These are phyloP conservation scores for Polymixis flavicincta DNA, from an alignment of 2,888 invertebrate species.

Conservation along the genomic window DNA sequence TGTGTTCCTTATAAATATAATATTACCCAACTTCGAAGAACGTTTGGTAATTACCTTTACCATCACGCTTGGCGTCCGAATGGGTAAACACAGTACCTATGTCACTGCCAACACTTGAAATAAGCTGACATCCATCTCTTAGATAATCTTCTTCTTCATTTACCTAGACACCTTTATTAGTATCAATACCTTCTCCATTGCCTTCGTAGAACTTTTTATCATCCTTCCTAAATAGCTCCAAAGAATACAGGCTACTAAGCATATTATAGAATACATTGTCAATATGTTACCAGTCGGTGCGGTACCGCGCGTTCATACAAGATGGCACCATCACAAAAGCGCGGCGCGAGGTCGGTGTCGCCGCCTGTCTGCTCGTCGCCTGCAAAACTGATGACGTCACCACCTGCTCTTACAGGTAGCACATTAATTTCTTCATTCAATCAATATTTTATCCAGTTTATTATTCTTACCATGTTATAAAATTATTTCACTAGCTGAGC, in stretches of 20 bases:
- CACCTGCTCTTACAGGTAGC: constrained; percentile 85
- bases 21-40: background rate
- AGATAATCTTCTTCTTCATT: background rate
- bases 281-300: constrained; percentile 69
- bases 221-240: background rate
- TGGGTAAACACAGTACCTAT: background rate
- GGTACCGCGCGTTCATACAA: constrained; percentile 87
- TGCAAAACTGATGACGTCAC: constrained; percentile 80
- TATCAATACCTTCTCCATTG: background rate
- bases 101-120: background rate
- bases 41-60: background rate
- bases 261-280: background rate
- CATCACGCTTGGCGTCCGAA: background rate
- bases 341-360: constrained; percentile 76
- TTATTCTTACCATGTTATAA: background rate
- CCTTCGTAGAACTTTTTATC: background rate
- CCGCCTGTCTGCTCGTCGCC: constrained; percentile 80
- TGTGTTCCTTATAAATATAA: background rate
- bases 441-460: background rate
- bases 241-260: background rate
- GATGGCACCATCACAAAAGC: constrained; percentile 86
- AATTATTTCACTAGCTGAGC: background rate
- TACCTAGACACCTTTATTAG: background rate
- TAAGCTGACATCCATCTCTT: constrained; percentile 7
- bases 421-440: background rate